Percentiles rank a stretch among this genome's conserved stretches.
Conservation (phyloP, 2,888 invertebrate genomes). For the Spodoptera exigua region DNA sequence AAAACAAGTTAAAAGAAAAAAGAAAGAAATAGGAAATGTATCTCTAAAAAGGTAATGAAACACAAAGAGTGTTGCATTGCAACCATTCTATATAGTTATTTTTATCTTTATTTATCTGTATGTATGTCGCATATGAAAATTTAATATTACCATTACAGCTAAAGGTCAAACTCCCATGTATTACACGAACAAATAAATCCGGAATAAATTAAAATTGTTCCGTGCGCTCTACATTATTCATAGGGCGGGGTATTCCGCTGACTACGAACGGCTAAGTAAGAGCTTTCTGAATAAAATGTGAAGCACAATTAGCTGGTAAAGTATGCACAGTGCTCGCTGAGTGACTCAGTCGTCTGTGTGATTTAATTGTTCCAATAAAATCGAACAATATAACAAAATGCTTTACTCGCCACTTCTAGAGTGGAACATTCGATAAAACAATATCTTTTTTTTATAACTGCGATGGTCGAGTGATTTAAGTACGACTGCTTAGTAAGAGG, state of each 20-base stretch:
- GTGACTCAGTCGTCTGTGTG: slow-evolving; percentile 26
- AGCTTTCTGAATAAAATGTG: slow-evolving; percentile 64
- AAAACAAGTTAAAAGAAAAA: too few relatives aligned
- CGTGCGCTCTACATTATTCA: slow-evolving; percentile 67
- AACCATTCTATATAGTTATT: too few relatives aligned
- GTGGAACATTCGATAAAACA: too few relatives aligned
- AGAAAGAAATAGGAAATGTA: too few relatives aligned
- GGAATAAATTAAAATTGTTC: slow-evolving; percentile 67
- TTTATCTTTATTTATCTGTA: too few relatives aligned
- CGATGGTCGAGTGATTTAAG: too few relatives aligned
- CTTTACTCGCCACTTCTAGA: neutral
- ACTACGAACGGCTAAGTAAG: slow-evolving; percentile 59
- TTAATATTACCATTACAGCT: slow-evolving; percentile 41
- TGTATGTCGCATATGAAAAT: neutral
- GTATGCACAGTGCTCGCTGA: slow-evolving; percentile 37
- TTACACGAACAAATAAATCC: slow-evolving; percentile 67
- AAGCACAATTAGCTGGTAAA: slow-evolving; percentile 58
- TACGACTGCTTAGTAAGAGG: too few relatives aligned
- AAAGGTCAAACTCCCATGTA: slow-evolving; percentile 56
- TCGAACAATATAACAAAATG: slow-evolving; percentile 5
- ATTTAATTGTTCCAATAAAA: slow-evolving; percentile 26
- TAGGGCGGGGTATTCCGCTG: slow-evolving; percentile 57
- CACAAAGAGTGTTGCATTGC: too few relatives aligned
- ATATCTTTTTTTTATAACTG: too few relatives aligned
- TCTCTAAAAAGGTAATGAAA: too few relatives aligned